Conservation (phyloP, 2,113 vertebrate species). For the Oenanthe melanoleuca region DNA sequence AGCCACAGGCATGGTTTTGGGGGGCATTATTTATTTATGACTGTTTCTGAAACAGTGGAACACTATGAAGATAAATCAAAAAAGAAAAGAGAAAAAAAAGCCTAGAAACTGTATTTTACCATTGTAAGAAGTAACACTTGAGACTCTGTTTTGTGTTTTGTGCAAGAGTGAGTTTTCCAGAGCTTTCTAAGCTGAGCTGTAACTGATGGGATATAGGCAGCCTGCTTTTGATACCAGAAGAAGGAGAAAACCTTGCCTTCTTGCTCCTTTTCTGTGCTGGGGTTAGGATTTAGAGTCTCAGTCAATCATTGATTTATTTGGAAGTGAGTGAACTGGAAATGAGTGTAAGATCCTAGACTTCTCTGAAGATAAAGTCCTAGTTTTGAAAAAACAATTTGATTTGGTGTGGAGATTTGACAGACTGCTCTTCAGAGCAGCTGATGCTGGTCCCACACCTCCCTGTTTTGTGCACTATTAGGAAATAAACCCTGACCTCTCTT, state of each 20-base stretch:
- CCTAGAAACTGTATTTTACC: neutral
- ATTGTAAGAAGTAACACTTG: neutral
- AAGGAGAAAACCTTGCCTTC: neutral
- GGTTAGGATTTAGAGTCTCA: neutral
- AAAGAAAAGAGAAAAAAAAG: neutral
- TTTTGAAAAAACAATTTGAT: neutral
- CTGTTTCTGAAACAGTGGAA: slow-evolving; percentile 37
- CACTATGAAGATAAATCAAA: slow-evolving; percentile 8
- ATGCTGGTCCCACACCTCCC: neutral
- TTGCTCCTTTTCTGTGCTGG: neutral
- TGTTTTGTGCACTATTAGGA: fast-evolving
- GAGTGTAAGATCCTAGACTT: neutral
- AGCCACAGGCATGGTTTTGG: neutral
- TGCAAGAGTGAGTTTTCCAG: neutral
- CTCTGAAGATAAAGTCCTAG: neutral
- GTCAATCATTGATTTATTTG: neutral
- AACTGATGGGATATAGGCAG: neutral
- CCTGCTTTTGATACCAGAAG: neutral
- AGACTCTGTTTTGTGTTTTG: neutral
- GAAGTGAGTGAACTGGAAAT: neutral
- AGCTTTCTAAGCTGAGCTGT: neutral
- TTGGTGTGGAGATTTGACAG: neutral
- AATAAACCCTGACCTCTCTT: neutral
- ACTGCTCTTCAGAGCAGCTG: neutral
- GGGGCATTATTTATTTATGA: neutral